A percentile compares a stretch with the other conserved stretches of the same genome.
Conservation (phyloP, 2,888 invertebrate species). For the Tanypteryx hageni region DNA sequence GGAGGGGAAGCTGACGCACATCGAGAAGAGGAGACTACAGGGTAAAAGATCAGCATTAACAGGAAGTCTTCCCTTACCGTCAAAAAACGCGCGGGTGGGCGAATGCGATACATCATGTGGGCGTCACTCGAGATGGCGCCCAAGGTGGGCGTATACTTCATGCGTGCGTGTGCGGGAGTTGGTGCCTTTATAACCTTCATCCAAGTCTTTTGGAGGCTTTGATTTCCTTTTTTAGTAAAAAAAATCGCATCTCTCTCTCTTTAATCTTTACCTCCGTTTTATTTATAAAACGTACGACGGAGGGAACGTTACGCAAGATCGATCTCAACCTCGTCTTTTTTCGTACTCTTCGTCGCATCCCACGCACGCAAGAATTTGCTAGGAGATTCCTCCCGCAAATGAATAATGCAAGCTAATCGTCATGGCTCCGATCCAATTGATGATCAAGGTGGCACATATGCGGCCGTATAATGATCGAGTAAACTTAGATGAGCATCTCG, state of each 20-base stretch:
- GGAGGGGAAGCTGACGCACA: not conserved
- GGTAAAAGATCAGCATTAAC: not conserved
- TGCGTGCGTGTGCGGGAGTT: not conserved
- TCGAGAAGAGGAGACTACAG: not conserved
- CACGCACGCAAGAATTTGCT: too few species aligned
- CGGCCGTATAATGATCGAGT: too few species aligned
- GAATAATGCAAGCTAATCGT: too few species aligned
- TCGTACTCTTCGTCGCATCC: too few species aligned
- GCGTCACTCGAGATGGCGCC: constrained; percentile 3
- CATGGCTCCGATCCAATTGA: too few species aligned
- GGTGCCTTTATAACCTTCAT: too few species aligned
- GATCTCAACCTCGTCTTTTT: too few species aligned
- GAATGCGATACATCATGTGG: not conserved
- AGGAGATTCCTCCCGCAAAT: too few species aligned
- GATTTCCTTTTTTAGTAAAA: not conserved
- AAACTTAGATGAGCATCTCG: too few species aligned
- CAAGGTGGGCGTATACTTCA: not conserved
- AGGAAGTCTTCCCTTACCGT: not conserved
- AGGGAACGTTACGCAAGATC: too few species aligned
- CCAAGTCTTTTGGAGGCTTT: not conserved
- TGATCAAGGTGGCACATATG: too few species aligned
- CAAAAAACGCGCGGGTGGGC: not conserved
- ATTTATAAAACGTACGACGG: not conserved
- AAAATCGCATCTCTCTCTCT: not conserved
- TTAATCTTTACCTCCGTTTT: not conserved